Evolutionary conservation across 2,888 invertebrate genomes (phyloP), one percentile per base, ranked within the genome.

Genomic region (Anoplius nigerrimus): DNA sequence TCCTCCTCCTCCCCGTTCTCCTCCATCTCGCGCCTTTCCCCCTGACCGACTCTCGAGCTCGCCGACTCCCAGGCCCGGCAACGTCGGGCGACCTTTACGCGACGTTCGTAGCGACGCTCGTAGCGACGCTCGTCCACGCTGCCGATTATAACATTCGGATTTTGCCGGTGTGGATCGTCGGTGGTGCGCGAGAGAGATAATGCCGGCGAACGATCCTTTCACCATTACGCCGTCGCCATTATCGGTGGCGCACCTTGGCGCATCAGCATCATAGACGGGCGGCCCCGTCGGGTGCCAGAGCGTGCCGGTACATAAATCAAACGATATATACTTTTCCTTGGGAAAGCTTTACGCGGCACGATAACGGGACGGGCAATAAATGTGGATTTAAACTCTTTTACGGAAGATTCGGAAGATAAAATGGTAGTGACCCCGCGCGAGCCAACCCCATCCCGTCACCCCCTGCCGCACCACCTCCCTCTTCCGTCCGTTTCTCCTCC

Each of bases 301-400:
- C 66, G 66, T 59, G 57, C 66, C 69, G 67, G 62, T 55, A 64
- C 72, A 80, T 80, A 80, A 80, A 80, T 80, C 80, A 80, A 76
- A 69, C 65, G 72, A 74, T 78, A 65, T 34, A 34, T 73, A 66
- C 57, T 57, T 57, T 62, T 70, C 52, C 63, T 63, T 59, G 22
- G 59, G 46, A n/a, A 43, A 42, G 34, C 58, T 51, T 52, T 56
- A 61, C 52, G 42, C 53, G 46, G 27, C 62, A 65, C 65, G 74
- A 80, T 77, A 79, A 77, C 72, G 61, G 63, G 55, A 13, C 43
- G 53, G 53, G 72, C 72, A 71, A 79, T 79, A 79, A 80, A 80
- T 78, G 79, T 69, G 72, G 64, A 74, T 76, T 77, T 74, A 77
- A 75, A 74, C 74, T 71, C 73, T 71, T 72, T 77, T 79, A 78